Conservation (phyloP, 2,113 vertebrate species). For the Serilophus lunatus region DNA sequence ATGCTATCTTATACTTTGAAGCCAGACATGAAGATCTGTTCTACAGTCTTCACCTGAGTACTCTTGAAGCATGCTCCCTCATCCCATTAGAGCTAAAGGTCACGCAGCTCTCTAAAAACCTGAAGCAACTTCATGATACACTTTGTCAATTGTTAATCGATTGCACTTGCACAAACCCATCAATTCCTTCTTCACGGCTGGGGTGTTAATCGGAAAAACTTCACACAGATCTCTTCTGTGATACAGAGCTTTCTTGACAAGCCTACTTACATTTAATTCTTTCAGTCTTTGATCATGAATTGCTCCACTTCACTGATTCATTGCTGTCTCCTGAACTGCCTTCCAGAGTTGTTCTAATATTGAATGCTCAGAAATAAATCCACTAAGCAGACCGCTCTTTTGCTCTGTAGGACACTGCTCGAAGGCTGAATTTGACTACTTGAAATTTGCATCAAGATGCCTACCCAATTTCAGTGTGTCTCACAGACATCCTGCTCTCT, state of each 20-base stretch:
- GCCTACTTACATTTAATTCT: neutral
- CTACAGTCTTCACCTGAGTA: neutral
- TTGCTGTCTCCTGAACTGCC: neutral
- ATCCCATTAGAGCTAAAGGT: neutral
- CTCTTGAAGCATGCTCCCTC: neutral
- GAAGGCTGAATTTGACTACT: neutral
- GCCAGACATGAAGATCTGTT: neutral
- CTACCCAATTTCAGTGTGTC: fast-evolving
- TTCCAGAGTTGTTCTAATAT: neutral
- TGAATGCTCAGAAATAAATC: neutral
- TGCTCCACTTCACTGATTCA: neutral
- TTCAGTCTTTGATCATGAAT: neutral
- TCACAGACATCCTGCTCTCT: neutral
- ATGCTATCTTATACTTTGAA: neutral
- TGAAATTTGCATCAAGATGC: neutral
- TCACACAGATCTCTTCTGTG: fast-evolving
- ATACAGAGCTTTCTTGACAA: neutral
- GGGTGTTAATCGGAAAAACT: neutral
- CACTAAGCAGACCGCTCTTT: neutral
- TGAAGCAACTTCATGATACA: neutral
- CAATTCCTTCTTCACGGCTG: neutral
- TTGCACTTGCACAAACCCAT: neutral
- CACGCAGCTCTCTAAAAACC: neutral
- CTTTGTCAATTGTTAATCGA: neutral
- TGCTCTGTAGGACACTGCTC: neutral